Evolutionary conservation across 2,888 invertebrate species (phyloP).

Genomic region (Pemphredon lugubris): DNA sequence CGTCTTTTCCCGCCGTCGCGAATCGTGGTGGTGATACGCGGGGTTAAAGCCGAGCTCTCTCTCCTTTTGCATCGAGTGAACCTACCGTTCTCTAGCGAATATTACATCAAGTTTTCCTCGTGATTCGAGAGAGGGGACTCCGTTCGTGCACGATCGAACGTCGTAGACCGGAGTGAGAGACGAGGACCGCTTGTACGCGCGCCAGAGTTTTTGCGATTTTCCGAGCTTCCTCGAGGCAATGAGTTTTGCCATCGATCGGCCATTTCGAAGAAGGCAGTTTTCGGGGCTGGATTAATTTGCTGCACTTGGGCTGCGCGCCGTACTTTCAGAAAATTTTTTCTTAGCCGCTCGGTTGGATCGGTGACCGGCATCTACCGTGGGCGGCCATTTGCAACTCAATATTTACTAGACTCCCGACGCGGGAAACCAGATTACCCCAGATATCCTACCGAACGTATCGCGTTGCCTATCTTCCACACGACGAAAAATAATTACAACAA

Average conservation of each 20-base stretch:
- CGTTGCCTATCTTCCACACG: too few relatives aligned
- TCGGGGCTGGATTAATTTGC: slow-evolving; percentile 16
- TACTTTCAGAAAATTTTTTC: slow-evolving; percentile 66
- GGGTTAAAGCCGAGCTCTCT: too few relatives aligned
- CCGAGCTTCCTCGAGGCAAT: slow-evolving; percentile 27
- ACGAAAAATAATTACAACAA: too few relatives aligned
- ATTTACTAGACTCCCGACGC: slow-evolving; percentile 70
- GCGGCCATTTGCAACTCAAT: slow-evolving; percentile 74
- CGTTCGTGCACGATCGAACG: too few relatives aligned
- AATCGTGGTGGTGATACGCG: slow-evolving; percentile 4
- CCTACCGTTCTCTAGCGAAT: too few relatives aligned
- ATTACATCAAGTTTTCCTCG: too few relatives aligned
- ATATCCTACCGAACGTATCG: background rate
- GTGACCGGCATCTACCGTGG: slow-evolving; percentile 57
- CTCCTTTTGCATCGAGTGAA: too few relatives aligned
- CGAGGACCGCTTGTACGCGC: too few relatives aligned
- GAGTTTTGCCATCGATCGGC: slow-evolving; percentile 45
- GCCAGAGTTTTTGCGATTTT: too few relatives aligned
- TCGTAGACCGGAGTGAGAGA: too few relatives aligned
- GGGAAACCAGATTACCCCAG: slow-evolving; percentile 64
- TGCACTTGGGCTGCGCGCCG: slow-evolving; percentile 22
- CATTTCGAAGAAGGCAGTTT: slow-evolving; percentile 41
- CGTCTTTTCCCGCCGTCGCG: slow-evolving; percentile 52
- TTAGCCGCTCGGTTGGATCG: slow-evolving; percentile 52
- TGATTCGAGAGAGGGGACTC: too few relatives aligned